These are phyloP conservation scores for Phthorimaea operculella DNA, from an alignment of 1,140 invertebrate genomes.

Conservation along the genomic window DNA sequence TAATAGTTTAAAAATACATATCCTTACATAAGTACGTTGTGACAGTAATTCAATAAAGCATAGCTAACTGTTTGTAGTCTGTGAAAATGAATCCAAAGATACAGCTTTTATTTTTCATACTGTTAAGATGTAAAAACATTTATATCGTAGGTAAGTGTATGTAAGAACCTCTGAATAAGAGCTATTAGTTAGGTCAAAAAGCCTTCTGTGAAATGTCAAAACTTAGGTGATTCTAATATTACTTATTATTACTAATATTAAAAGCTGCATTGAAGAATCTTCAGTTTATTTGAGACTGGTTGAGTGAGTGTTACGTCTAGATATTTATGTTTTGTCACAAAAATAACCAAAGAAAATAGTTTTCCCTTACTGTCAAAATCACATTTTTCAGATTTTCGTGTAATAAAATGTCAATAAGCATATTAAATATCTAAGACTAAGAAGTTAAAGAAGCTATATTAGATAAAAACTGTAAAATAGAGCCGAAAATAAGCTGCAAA, in stretches of 20 bases:
- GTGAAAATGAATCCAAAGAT: constrained; percentile 48
- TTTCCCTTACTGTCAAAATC: too few species aligned
- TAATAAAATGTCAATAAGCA: background rate
- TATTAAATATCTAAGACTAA: background rate
- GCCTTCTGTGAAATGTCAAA: constrained; percentile 31
- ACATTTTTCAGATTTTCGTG: too few species aligned
- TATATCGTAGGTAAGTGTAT: constrained; percentile 32
- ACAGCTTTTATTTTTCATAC: constrained; percentile 61
- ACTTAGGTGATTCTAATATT: too few species aligned
- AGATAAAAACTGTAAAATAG: constrained; percentile 33
- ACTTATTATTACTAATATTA: too few species aligned
- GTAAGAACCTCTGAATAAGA: background rate
- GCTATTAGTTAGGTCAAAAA: constrained; percentile 28
- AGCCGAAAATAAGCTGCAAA: constrained; percentile 37
- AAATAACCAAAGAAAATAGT: too few species aligned
- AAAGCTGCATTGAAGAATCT: too few species aligned
- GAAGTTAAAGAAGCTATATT: constrained; percentile 13
- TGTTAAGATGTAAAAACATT: constrained; percentile 43
- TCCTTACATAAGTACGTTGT: constrained; percentile 51
- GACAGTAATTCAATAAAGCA: constrained; percentile 52
- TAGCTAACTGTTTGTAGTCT: constrained; percentile 33
- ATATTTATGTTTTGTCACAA: too few species aligned
- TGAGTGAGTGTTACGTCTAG: too few species aligned
- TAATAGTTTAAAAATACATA: constrained; percentile 49
- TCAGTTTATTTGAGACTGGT: too few species aligned